Evolutionary conservation across 2,888 invertebrate species (phyloP), one percentile per base, ranked within the genome.

Genomic region (Halictus quadricinctus): DNA sequence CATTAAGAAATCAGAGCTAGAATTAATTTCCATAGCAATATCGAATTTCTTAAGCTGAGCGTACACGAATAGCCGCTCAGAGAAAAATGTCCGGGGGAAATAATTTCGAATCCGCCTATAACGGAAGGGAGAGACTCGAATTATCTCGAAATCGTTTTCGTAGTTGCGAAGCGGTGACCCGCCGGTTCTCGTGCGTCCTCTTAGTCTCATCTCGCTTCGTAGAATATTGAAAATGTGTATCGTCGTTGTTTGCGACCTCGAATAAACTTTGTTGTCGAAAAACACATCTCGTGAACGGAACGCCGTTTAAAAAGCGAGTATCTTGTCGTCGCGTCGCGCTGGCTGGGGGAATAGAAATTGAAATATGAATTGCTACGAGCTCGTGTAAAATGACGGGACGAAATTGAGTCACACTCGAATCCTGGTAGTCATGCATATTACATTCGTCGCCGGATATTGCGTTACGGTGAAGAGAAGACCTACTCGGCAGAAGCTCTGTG

Each of bases 381-480:
- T 72, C 64, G 54, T 66, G 80, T 85, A 85, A 85, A 87, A 81
- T 79, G 88, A 86, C 88, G 85, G 77, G 73, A 80, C 80, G 84
- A 86, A 85, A 87, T 87, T 87, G 85, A 88, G 80, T 80, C 83
- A 58, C 83, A 79, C 74, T 84, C 79, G 66, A 86, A 79, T 70
- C 75, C 4, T 25, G 72, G 72, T 25, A 66, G 86, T 79, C 83
- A 76, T 81, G 78, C 83, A 83, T 86, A 83, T 83, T 83, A 81
- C 76, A 83, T 80, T 72, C 80, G 76, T 70, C 41, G 70, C 7
- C 64, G 82, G 80, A 83, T 81, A 86, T 86, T 83, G 73, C 83
- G 73, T 86, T 82, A 76, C 79, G 75, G 80, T 0, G 36, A 3
- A 69, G 29, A 79, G 41, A 79, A 86, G 70, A 82, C 80, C 73